Base-by-base conservation (phyloP, 2,113 vertebrate genomes). In the Hemiprocne comata region DNA sequence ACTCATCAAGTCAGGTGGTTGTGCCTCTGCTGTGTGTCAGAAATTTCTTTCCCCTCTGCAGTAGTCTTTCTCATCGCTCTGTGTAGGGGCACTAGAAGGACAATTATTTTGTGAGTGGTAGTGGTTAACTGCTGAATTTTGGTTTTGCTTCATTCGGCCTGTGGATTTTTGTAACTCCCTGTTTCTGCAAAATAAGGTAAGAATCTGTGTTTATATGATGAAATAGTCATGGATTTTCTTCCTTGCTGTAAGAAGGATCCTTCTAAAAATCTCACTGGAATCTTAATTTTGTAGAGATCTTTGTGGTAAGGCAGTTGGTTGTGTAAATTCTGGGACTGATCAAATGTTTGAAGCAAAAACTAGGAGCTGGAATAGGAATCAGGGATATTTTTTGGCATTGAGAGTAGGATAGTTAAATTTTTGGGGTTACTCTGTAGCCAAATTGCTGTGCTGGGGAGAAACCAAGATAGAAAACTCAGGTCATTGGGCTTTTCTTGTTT, bases 1-100 rank as follows among this genome's bases (percentile, higher is more conserved):
- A 98, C 72, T 98, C 98, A 98, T 93, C 92, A 75, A 70, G 93
- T 97, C 98, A 97, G 96, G 90, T 96, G 97, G 95, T 74, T 90
- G 9, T 95, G 93, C 90, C 92, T 97, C 58, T 87, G 77, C 93
- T 95, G 87, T 94, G 79, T 90, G 84, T 71, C 94, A 92, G 93
- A 70, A 85, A 92, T 96, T 91, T 95, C 91, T 72, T 94, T 85
- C 93, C 94, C 89, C 93, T 95, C 94, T 94, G 66, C 57, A 94
- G 87, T 93, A 96, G 44, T 65, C 31, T 91, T 86, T 84, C 85
- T 93, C 87, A 93, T 88, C 92, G 87, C 51, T 91, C 81, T 86
- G 46, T 85, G 76, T 9, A 83, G 93, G 85, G 80, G 65, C 80
- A 83, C 61, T 28, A 7, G 38, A 83, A 81, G 74, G 92, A 83